phyloP scores from a whole-genome alignment of 1,140 invertebrate species.

The Vanessa tameamea region DNA sequence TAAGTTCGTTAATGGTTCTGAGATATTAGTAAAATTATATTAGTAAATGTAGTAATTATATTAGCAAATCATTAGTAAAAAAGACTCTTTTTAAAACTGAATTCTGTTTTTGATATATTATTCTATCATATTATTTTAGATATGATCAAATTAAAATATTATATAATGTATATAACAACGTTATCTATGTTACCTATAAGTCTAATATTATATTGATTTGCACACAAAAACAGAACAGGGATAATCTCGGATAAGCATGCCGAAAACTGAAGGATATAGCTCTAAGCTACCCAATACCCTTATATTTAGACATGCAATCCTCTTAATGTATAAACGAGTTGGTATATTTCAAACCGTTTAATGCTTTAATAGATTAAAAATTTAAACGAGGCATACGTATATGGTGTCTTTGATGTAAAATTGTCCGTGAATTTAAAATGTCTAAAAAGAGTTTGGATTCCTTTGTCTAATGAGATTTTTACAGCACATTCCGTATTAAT shows the following conservation, averaged over 20 bases:
- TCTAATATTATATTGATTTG: constrained; percentile 7
- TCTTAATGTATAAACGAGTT: constrained; percentile 17
- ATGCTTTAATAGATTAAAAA: constrained; percentile 4
- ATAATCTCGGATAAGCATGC: constrained; percentile 16
- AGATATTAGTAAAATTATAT: too few relatives aligned
- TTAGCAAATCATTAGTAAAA: too few relatives aligned
- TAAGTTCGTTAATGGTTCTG: too few relatives aligned
- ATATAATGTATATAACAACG: not conserved
- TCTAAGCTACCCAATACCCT: constrained; percentile 18
- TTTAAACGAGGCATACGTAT: not conserved
- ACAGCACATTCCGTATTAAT: not conserved
- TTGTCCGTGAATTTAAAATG: not conserved
- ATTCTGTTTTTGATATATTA: too few relatives aligned
- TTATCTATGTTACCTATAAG: not conserved
- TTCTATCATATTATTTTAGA: too few relatives aligned
- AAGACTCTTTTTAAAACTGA: too few relatives aligned
- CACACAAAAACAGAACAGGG: constrained; percentile 5
- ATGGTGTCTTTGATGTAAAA: not conserved
- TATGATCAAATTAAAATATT: too few relatives aligned
- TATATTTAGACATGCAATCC: constrained; percentile 17
- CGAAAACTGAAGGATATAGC: constrained; percentile 13
- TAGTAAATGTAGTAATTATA: too few relatives aligned
- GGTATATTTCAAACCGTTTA: constrained; percentile 8
- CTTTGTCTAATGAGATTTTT: not conserved
- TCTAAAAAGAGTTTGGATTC: not conserved